Base-by-base conservation (phyloP, 2,113 vertebrate genomes). In the Chaenocephalus aceratus region DNA sequence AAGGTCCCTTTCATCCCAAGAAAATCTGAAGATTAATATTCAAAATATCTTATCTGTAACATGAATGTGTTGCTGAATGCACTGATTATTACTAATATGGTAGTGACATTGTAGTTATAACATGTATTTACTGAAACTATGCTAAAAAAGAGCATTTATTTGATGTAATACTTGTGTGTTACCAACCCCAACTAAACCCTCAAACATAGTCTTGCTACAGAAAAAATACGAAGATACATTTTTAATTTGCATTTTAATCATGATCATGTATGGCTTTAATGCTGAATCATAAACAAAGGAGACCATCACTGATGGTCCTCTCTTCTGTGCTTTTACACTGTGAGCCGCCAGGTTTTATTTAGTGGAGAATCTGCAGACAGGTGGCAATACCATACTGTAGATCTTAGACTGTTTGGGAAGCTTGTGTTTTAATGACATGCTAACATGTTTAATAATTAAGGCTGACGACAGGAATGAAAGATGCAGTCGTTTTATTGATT, bases 41-140 rank as follows among this genome's bases (percentile, higher is more conserved):
- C 26, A 72, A 41, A 23, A 46, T 21, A 34, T 57, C 14, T 23
- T 46, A 26, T 64, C 53, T 51, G 36, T 41, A 64, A 59, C n/a
- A 61, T 75, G 53, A 75, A 75, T 82, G 54, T 78, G 60, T 75
- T 10, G 5, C 57, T 75, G 56, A 79, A 67, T 69, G 45, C 54
- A 10, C 41, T 72, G 56, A 81, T 12, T 48, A n/a, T 21, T 30
- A 66, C 45, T 82, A 45, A 65, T 61, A 60, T 26, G 36, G 70
- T 67, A 64, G 26, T 59, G 56, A 54, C 57, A 41, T 3, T 64
- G 45, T 56, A 63, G 14, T 14, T 44, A 45, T 44, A 52, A 49
- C n/a, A 56, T 1, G 0, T 6, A 30, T 34, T 57, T 18, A 63
- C 70, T 36, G 10, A 46, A 74, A 45, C 6, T 18, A 12, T 59